Conservation (phyloP, 1,140 invertebrate genomes). For the Drosophila athabasca region DNA sequence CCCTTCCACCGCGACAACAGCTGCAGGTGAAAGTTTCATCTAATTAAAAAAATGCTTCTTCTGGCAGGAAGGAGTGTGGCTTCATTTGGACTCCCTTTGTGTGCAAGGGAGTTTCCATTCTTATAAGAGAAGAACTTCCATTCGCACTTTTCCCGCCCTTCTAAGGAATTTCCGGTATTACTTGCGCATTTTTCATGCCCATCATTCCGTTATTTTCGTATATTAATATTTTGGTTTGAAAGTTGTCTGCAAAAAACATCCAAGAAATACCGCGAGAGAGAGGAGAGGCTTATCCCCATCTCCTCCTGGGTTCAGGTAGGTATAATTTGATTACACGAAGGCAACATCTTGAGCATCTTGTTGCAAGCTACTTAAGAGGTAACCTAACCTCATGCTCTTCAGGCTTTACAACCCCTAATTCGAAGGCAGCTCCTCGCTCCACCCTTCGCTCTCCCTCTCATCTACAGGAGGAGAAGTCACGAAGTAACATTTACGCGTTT, state of each 20-base stretch:
- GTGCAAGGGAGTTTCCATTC: too few relatives aligned
- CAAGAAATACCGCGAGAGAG: background rate
- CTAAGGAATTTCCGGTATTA: background rate
- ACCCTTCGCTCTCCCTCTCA: constrained; percentile 18
- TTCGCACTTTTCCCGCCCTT: too few relatives aligned
- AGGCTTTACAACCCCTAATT: constrained; percentile 15
- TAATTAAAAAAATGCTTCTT: constrained; percentile 59
- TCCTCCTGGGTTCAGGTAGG: too few relatives aligned
- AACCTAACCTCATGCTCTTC: constrained; percentile 4
- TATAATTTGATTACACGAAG: background rate
- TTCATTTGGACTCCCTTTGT: constrained; percentile 30
- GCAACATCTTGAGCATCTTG: too few relatives aligned
- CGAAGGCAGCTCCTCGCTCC: constrained; percentile 1
- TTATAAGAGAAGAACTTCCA: too few relatives aligned
- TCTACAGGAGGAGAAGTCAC: constrained; percentile 38
- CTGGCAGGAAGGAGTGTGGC: constrained; percentile 54
- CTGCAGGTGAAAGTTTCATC: constrained; percentile 61
- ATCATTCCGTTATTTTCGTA: constrained; percentile 13
- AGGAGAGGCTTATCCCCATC: too few relatives aligned
- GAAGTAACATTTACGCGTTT: constrained; percentile 65
- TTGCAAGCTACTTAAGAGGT: constrained; percentile 5
- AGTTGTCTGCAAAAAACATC: background rate
- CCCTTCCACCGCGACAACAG: constrained; percentile 30
- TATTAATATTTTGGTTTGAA: background rate
- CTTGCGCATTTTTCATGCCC: constrained; percentile 8